phyloP scores from a whole-genome alignment of 2,797 vertebrate species.

The Dromococcyx pavoninus region DNA sequence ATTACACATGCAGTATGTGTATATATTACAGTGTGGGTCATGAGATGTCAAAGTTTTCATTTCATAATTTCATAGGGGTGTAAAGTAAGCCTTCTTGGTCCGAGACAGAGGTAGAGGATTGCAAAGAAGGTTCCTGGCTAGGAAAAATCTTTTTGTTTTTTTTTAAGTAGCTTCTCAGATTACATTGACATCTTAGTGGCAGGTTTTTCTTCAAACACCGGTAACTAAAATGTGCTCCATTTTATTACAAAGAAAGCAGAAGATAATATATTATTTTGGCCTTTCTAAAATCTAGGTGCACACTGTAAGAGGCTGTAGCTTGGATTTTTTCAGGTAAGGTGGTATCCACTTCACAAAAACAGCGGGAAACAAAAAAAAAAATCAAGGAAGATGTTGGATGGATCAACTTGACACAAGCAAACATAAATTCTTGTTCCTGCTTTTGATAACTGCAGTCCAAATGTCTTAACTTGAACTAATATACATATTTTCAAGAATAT shows the following conservation, averaged over 20 bases:
- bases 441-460: conserved; percentile 23
- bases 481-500: background rate
- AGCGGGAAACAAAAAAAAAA: background rate
- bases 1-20: background rate
- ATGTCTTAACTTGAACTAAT: conserved; percentile 22
- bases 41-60: background rate
- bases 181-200: background rate
- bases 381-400: background rate
- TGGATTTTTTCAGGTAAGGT: background rate
- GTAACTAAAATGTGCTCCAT: background rate
- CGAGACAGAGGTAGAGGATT: background rate
- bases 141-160: background rate
- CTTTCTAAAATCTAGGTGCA: conserved; percentile 2
- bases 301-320: background rate
- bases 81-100: background rate
- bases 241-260: background rate
- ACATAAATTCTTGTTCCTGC: conserved; percentile 27
- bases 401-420: background rate
- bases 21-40: background rate
- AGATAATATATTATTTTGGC: background rate
- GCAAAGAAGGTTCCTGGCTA: background rate
- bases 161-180: conserved; percentile 14
- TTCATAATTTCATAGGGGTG: background rate
- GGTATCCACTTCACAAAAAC: conserved; percentile 31
- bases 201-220: background rate